Evolutionary conservation across 2,797 vertebrate species (phyloP), one percentile per base, ranked within the genome.

Genomic region (Karalla daura): DNA sequence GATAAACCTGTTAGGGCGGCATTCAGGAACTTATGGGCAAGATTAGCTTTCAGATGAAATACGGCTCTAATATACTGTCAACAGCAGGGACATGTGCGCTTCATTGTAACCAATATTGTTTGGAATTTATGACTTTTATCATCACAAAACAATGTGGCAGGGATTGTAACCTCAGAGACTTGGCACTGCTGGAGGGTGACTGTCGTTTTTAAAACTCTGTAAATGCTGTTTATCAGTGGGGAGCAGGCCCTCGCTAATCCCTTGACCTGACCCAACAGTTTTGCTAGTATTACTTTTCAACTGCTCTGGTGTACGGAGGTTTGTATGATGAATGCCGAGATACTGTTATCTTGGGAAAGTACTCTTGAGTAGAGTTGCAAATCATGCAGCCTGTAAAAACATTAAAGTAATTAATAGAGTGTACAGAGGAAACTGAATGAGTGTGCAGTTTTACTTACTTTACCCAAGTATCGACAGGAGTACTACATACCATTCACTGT

Each of bases 11-110:
- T 85, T 72, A 70, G 33, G 36, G 50, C 41, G 52, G 54, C 28
- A 68, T 78, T 69, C 58, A 12, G 32, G 32, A n/a, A 72, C 33
- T 35, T n/a, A 27, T 65, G 55, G 45, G 24, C n/a, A 15, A 30
- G 51, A 70, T 84, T 64, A 76, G 23, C 61, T 52, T 75, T 73
- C 68, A 49, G 21, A 7, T 53, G 8, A 71, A 80, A 51, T 59
- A 58, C 55, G 25, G 37, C 30, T 69, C 65, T 39, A 17, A 24
- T 63, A 24, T 63, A 41, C 24, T 7, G 2, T 45, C 23, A 50
- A 46, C 44, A 50, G 47, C 27, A 46, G 35, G 36, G 28, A 61
- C 0, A 12, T 39, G 37, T 47, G 23, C 6, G 13, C 37, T 30
- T 62, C 14, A 49, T 63, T 61, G 65, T 73, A 7, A 24, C 49